These are phyloP conservation scores for Clarias gariepinus DNA, from an alignment of 2,113 vertebrate species.

Conservation along the genomic window DNA sequence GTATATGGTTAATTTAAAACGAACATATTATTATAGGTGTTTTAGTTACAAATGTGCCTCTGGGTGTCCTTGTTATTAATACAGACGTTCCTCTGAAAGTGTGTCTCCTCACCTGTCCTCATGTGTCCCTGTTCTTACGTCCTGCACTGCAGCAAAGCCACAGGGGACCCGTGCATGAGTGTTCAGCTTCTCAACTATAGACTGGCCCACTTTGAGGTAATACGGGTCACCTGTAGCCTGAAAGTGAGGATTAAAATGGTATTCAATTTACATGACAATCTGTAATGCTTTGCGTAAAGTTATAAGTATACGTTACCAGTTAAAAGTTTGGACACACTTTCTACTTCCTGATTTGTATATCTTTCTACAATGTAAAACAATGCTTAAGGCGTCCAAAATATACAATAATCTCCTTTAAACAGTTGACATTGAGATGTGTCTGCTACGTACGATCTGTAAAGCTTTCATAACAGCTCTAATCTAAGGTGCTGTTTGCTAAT, in stretches of 20 bases:
- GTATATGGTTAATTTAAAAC: not conserved
- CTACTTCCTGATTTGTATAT: too few species aligned
- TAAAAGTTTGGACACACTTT: too few species aligned
- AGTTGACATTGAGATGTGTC: too few species aligned
- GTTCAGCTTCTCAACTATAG: conserved; percentile 96
- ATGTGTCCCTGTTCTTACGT: conserved; percentile 95
- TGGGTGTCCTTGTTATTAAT: not conserved
- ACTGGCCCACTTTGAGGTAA: conserved; percentile 95
- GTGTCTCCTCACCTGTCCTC: conserved; percentile 86
- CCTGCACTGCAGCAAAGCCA: conserved; percentile 96
- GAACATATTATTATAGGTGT: not conserved
- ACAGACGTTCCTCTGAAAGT: not conserved
- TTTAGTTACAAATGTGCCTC: not conserved
- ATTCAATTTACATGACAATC: not conserved
- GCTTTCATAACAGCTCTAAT: too few species aligned
- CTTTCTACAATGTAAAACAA: too few species aligned
- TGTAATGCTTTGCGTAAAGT: not conserved
- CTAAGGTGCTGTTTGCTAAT: too few species aligned
- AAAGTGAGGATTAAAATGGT: not conserved
- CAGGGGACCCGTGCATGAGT: conserved; percentile 96
- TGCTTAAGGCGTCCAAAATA: too few species aligned
- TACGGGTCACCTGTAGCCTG: conserved; percentile 97
- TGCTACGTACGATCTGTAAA: too few species aligned
- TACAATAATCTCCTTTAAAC: too few species aligned
- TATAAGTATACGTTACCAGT: not conserved